Evolutionary conservation across 2,888 invertebrate genomes (phyloP).

Genomic region (Notodonta dromedarius): DNA sequence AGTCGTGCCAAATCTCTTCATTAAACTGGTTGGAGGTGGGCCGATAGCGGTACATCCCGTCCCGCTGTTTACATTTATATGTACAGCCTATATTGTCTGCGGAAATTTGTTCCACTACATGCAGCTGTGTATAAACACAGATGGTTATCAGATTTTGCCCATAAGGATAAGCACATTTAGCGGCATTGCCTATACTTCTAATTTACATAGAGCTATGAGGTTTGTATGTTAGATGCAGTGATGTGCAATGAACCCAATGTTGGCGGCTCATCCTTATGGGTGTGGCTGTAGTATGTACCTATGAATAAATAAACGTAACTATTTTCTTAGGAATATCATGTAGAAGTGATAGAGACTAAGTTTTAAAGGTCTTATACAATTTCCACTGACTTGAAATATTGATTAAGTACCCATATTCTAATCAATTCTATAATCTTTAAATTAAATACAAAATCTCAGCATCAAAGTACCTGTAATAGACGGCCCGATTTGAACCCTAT

Average conservation of each 20-base stretch:
- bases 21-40: slow-evolving; percentile 69
- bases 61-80: slow-evolving; percentile 35
- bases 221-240: background rate
- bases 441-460: background rate
- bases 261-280: background rate
- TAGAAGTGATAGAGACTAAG: too few relatives aligned
- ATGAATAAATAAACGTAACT: too few relatives aligned
- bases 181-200: slow-evolving; percentile 15
- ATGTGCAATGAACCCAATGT: background rate
- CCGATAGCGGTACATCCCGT: slow-evolving; percentile 66
- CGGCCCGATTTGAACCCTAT: background rate
- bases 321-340: too few relatives aligned
- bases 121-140: slow-evolving; percentile 16
- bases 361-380: too few relatives aligned
- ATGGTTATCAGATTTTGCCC: slow-evolving; percentile 29
- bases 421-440: background rate
- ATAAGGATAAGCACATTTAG: slow-evolving; percentile 28
- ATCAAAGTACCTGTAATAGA: background rate
- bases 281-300: too few relatives aligned
- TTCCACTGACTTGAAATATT: too few relatives aligned
- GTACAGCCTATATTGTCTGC: slow-evolving; percentile 25
- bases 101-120: slow-evolving; percentile 24
- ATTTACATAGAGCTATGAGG: background rate
- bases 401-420: too few relatives aligned
- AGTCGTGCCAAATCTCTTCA: slow-evolving; percentile 82